phyloP scores from a whole-genome alignment of 2,888 invertebrate genomes.

The Folsomia manolachei region DNA sequence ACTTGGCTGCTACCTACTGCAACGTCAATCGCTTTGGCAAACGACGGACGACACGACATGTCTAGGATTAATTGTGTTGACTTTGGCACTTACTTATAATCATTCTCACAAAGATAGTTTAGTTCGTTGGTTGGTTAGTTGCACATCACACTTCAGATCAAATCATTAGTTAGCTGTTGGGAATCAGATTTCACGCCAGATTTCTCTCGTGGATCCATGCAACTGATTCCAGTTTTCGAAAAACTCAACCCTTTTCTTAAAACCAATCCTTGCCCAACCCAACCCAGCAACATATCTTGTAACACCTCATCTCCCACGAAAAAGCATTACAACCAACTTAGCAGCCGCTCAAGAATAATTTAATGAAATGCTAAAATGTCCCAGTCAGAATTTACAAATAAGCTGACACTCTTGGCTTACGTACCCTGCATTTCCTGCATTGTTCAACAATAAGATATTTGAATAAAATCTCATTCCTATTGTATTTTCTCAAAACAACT shows the following conservation, averaged over 20 bases:
- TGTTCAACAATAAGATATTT: background rate
- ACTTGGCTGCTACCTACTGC: no score
- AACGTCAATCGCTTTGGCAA: background rate
- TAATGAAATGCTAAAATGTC: background rate
- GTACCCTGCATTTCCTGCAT: no score
- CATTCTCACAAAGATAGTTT: no score
- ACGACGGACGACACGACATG: background rate
- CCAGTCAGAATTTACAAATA: background rate
- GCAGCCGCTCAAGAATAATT: background rate
- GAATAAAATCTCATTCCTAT: background rate
- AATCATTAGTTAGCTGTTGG: conserved; percentile 10
- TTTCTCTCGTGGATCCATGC: no score
- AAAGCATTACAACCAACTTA: background rate
- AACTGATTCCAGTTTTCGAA: conserved; percentile 9
- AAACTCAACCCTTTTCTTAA: background rate
- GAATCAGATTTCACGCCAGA: conserved; percentile 31
- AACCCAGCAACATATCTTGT: conserved; percentile 3
- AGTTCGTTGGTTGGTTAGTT: background rate
- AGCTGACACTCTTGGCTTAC: background rate
- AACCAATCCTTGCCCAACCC: no score
- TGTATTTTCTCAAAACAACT: background rate
- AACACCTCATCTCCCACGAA: background rate
- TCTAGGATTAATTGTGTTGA: background rate
- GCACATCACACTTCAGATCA: no score
- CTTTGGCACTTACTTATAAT: background rate